These are phyloP conservation scores for Premnoplex brunnescens DNA, from an alignment of 2,797 vertebrate genomes.

Conservation along the genomic window DNA sequence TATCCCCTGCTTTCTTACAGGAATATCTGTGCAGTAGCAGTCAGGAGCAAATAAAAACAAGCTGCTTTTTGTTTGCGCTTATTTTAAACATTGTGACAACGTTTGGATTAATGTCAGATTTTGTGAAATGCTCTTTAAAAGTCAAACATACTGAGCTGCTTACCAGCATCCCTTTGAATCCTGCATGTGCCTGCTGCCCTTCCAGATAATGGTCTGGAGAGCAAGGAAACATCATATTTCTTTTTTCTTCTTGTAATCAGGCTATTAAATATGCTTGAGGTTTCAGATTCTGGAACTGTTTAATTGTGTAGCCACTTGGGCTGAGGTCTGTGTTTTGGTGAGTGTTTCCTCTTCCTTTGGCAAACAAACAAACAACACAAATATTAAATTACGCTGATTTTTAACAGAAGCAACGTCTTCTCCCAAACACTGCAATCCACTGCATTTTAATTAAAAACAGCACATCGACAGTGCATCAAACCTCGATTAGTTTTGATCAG, in stretches of 20 bases:
- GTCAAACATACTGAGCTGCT: constrained; percentile 34
- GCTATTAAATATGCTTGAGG: neutral
- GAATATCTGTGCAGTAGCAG: neutral
- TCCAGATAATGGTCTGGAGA: constrained; percentile 21
- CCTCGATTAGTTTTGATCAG: neutral
- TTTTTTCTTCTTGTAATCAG: neutral
- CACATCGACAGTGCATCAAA: neutral
- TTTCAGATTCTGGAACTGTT: neutral
- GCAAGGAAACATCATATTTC: neutral
- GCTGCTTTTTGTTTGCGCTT: constrained; percentile 10
- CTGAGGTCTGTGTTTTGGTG: neutral
- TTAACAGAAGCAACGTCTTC: neutral
- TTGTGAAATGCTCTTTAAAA: constrained; percentile 46
- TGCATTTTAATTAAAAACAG: constrained; percentile 23
- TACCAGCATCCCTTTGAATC: constrained; percentile 29
- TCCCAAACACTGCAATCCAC: neutral
- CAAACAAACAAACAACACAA: neutral
- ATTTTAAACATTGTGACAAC: constrained; percentile 18
- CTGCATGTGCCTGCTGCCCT: constrained; percentile 13
- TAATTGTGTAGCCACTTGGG: constrained; percentile 2
- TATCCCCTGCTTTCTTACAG: neutral
- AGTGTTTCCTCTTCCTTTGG: constrained; percentile 26
- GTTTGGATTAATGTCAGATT: constrained; percentile 35
- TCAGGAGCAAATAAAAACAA: constrained; percentile 24
- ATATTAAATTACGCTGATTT: constrained; percentile 24